phyloP scores from a whole-genome alignment of 2,797 vertebrate species.

The Etheostoma perlongum region DNA sequence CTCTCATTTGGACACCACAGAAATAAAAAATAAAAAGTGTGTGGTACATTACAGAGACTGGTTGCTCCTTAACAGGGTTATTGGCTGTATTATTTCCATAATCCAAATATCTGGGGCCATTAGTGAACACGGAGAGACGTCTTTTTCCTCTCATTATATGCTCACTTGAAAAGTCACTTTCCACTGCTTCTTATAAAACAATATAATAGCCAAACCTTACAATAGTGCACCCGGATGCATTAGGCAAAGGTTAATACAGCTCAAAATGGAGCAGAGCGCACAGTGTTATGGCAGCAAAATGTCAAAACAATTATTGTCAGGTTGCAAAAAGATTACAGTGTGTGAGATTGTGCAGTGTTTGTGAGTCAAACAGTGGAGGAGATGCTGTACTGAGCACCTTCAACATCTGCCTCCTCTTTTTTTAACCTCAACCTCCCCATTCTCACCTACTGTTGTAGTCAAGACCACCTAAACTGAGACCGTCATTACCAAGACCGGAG shows the following conservation, averaged over 20 bases:
- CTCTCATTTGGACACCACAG: constrained; percentile 21
- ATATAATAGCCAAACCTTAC: constrained; percentile 4
- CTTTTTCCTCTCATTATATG: neutral
- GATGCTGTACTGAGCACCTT: neutral
- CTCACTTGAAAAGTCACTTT: constrained; percentile 11
- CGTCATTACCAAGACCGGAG: too few species aligned
- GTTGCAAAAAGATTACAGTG: constrained; percentile 31
- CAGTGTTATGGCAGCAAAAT: constrained; percentile 54
- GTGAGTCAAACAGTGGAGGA: constrained; percentile 18
- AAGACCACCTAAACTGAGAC: too few species aligned
- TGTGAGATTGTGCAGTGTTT: constrained; percentile 6
- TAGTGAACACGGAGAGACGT: neutral
- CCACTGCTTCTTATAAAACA: constrained; percentile 32
- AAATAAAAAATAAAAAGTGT: constrained; percentile 13
- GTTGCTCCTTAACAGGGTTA: neutral
- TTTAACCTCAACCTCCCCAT: neutral
- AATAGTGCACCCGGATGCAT: constrained; percentile 26
- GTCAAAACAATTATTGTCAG: constrained; percentile 70
- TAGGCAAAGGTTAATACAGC: constrained; percentile 66
- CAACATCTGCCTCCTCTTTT: constrained; percentile 2
- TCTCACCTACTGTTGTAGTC: neutral
- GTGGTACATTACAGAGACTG: neutral
- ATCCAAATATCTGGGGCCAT: constrained; percentile 26
- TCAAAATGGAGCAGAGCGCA: constrained; percentile 26
- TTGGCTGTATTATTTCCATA: neutral